Evolutionary conservation across 2,113 vertebrate species (phyloP).

Genomic region (Melanerpes aurifrons): DNA sequence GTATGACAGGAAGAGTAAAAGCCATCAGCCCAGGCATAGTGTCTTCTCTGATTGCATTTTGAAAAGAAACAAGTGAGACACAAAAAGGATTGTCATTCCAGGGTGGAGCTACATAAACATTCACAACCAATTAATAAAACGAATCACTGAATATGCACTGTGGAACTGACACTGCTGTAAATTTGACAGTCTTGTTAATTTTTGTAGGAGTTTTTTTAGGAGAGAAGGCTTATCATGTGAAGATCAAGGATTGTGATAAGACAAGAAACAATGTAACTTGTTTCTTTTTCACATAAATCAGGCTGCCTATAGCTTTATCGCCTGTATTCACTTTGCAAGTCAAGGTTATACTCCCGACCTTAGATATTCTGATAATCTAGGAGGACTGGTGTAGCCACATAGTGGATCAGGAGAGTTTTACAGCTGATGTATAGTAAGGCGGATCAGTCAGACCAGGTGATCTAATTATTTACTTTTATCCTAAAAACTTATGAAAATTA

Average conservation of each 20-base stretch:
- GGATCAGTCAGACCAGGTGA: not conserved
- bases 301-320: not conserved
- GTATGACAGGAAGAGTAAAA: no score
- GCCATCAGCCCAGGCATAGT: no score
- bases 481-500: not conserved
- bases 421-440: not conserved
- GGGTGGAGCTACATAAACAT: no score
- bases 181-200: not conserved
- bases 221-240: not conserved
- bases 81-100: no score
- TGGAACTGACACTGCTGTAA: no score
- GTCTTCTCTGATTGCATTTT: no score
- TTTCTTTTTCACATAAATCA: not conserved
- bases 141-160: no score
- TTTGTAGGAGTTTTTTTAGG: not conserved
- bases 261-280: not conserved
- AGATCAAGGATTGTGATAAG: not conserved
- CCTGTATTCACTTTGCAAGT: not conserved
- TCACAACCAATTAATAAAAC: no score
- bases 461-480: not conserved
- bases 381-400: not conserved
- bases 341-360: not conserved
- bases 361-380: not conserved
- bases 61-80: no score
- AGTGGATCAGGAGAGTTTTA: not conserved